Evolutionary conservation across 2,888 invertebrate genomes (phyloP).

Genomic region (Nymphalis c-album): DNA sequence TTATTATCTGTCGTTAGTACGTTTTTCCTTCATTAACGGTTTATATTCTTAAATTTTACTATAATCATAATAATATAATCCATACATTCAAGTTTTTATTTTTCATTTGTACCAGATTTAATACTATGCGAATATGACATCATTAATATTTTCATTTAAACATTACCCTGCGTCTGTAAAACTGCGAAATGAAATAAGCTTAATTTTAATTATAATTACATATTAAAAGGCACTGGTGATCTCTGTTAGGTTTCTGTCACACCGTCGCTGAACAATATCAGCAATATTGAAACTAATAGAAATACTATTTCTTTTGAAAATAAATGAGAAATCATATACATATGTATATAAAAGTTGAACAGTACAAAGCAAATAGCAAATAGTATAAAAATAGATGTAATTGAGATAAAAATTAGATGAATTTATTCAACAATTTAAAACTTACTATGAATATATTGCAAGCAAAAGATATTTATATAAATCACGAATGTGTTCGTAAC

Average conservation of each 20-base stretch:
- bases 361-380: no score
- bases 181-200: conserved; percentile 18
- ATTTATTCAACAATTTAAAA: no score
- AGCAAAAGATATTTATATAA: no score
- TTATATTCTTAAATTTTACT: conserved; percentile 4
- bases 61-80: not conserved
- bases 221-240: conserved; percentile 27
- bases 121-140: conserved; percentile 1
- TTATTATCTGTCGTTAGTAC: not conserved
- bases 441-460: no score
- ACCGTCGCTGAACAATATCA: not conserved
- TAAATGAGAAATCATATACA: no score
- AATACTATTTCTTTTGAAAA: no score
- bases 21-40: not conserved
- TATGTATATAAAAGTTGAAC: no score
- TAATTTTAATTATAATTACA: conserved; percentile 19
- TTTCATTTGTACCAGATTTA: conserved; percentile 12
- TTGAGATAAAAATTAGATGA: no score
- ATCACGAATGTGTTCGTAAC: no score
- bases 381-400: no score
- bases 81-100: conserved; percentile 3
- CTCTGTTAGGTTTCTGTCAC: conserved; percentile 11
- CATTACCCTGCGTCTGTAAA: conserved; percentile 26
- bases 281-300: no score
- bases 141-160: conserved; percentile 13